A percentile compares a stretch with the other conserved stretches of the same genome.
Evolutionary conservation across 2,888 invertebrate species (phyloP).

Genomic region (Melolontha melolontha): DNA sequence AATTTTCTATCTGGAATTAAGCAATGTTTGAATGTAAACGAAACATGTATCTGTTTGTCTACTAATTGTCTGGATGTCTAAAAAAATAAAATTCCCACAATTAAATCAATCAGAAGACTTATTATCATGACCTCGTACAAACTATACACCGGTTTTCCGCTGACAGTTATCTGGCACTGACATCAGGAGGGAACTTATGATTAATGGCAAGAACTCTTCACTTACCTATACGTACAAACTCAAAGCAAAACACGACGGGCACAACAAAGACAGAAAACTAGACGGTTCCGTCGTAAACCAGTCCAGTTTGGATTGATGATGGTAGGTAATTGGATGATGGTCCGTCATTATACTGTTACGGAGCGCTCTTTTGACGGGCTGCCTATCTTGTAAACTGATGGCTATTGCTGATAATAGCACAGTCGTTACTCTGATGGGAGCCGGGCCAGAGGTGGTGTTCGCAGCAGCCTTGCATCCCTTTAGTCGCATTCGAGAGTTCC

Average conservation of each 20-base stretch:
- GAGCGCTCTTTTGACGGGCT: constrained; percentile 60
- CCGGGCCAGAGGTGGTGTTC: too few species aligned
- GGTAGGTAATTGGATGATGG: constrained; percentile 64
- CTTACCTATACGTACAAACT: constrained; percentile 54
- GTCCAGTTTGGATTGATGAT: constrained; percentile 62
- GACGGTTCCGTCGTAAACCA: constrained; percentile 49
- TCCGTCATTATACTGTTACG: constrained; percentile 61
- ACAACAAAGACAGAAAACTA: constrained; percentile 4
- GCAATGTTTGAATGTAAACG: too few species aligned
- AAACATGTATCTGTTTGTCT: too few species aligned
- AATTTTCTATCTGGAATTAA: too few species aligned
- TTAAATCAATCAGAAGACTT: too few species aligned
- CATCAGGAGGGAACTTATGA: constrained; percentile 51
- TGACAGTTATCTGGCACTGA: constrained; percentile 17
- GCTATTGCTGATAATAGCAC: constrained; percentile 60
- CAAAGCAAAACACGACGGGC: neutral
- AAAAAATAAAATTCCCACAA: too few species aligned
- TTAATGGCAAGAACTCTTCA: constrained; percentile 58
- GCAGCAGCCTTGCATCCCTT: neutral
- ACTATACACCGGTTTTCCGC: neutral
- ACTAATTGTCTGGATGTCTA: too few species aligned
- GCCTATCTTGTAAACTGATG: constrained; percentile 57
- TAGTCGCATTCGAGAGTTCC: neutral
- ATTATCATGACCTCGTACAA: too few species aligned
- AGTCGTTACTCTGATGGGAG: constrained; percentile 56